Conservation (phyloP, 2,797 vertebrate genomes). For the Phaenicophaeus curvirostris region DNA sequence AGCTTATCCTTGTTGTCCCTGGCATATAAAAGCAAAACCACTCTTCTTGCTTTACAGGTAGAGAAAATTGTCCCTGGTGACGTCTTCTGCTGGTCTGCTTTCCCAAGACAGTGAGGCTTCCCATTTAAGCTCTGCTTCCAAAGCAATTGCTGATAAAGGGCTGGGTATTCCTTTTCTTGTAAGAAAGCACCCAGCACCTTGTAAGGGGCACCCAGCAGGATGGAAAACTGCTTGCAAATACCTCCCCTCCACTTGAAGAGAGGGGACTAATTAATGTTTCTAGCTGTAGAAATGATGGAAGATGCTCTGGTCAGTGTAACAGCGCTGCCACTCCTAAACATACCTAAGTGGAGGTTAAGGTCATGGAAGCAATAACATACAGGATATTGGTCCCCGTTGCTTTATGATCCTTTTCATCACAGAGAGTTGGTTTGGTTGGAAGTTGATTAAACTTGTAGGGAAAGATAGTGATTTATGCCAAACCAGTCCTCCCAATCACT, state of each 20-base stretch:
- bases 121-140: neutral
- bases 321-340: neutral
- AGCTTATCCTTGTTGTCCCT: conserved; percentile 13
- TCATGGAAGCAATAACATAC: neutral
- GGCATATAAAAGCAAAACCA: neutral
- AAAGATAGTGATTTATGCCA: neutral
- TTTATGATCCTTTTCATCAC: conserved; percentile 3
- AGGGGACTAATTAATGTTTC: neutral
- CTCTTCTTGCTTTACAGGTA: neutral
- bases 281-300: neutral
- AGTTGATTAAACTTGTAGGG: conserved; percentile 9
- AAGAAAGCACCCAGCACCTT: too few relatives aligned
- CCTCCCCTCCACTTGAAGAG: neutral
- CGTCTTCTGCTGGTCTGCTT: neutral
- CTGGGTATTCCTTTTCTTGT: neutral
- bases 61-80: neutral
- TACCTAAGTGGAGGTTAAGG: neutral
- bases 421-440: neutral
- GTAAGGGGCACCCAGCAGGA: neutral
- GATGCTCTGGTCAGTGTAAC: neutral
- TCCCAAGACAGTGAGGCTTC: neutral
- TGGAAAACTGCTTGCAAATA: neutral
- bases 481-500: neutral
- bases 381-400: fast-evolving
- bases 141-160: neutral